Conservation (phyloP, 2,888 invertebrate species). For the Conus canariensis region DNA sequence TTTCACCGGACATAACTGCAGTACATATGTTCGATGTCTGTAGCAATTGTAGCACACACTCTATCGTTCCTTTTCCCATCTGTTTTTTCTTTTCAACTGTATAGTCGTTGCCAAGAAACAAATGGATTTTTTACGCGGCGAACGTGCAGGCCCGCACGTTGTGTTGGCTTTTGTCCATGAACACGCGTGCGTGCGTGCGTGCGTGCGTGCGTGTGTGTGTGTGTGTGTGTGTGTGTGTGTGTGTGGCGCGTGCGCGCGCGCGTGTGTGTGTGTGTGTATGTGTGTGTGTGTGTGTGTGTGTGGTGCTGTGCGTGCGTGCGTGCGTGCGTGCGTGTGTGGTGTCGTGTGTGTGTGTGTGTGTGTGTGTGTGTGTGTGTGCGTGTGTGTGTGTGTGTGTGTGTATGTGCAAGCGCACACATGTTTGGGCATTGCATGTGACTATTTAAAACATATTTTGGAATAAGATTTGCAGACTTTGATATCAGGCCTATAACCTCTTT, state of each 20-base stretch:
- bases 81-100: too few relatives aligned
- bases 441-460: background rate
- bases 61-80: too few relatives aligned
- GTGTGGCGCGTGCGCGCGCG: background rate
- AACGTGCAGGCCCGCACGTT: too few relatives aligned
- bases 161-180: background rate
- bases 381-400: conserved; percentile 20
- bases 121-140: too few relatives aligned
- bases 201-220: conserved; percentile 3
- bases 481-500: too few relatives aligned
- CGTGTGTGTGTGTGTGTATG: background rate
- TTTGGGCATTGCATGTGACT: background rate
- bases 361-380: conserved; percentile 19
- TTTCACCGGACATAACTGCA: too few relatives aligned
- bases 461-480: too few relatives aligned
- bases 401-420: background rate
- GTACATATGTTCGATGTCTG: too few relatives aligned
- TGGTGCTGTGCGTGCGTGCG: background rate
- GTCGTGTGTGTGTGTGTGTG: background rate
- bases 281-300: conserved; percentile 20
- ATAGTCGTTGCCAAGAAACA: too few relatives aligned
- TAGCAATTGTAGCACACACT: too few relatives aligned
- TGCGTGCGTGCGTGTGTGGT: background rate
- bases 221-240: conserved; percentile 12
- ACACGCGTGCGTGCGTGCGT: background rate